phyloP scores from a whole-genome alignment of 2,888 invertebrate species.

The Scelioninae gen. 1 region DNA sequence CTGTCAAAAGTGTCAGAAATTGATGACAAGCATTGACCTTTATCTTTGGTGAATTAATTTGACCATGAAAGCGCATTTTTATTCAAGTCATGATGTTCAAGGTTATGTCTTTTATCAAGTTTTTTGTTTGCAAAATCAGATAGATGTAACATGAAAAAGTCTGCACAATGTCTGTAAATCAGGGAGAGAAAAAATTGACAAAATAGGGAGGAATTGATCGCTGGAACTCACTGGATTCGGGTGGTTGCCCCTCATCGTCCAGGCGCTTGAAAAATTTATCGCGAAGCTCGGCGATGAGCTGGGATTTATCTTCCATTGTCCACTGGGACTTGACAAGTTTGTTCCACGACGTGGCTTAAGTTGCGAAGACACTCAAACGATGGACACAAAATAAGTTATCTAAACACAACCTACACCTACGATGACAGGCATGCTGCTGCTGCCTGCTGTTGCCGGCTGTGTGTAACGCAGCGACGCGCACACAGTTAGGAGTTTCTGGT shows the following conservation, averaged over 20 bases:
- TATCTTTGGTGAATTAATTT: neutral
- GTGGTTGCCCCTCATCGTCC: slow-evolving; percentile 77
- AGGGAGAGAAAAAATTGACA: no score
- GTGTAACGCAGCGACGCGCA: slow-evolving; percentile 17
- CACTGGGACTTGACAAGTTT: slow-evolving; percentile 29
- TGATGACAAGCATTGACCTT: no score
- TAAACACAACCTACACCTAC: slow-evolving; percentile 27
- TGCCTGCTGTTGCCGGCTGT: slow-evolving; percentile 34
- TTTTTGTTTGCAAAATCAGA: neutral
- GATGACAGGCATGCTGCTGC: slow-evolving; percentile 39
- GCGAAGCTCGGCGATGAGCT: slow-evolving; percentile 79
- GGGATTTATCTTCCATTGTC: slow-evolving; percentile 77
- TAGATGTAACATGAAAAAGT: no score
- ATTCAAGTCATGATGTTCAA: slow-evolving; percentile 1
- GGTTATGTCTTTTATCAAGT: slow-evolving; percentile 13
- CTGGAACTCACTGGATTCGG: slow-evolving; percentile 76
- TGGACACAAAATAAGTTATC: slow-evolving; percentile 18
- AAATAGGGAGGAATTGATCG: neutral
- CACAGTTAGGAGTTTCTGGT: no score
- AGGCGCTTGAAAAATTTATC: slow-evolving; percentile 81
- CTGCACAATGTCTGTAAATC: no score
- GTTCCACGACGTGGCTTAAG: slow-evolving; percentile 18
- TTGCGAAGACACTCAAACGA: neutral
- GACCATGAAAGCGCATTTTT: no score
- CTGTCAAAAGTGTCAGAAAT: slow-evolving; percentile 2